Evolutionary conservation across 2,888 invertebrate genomes (phyloP), one percentile per base, ranked within the genome.

Genomic region (Drosophila siamana): DNA sequence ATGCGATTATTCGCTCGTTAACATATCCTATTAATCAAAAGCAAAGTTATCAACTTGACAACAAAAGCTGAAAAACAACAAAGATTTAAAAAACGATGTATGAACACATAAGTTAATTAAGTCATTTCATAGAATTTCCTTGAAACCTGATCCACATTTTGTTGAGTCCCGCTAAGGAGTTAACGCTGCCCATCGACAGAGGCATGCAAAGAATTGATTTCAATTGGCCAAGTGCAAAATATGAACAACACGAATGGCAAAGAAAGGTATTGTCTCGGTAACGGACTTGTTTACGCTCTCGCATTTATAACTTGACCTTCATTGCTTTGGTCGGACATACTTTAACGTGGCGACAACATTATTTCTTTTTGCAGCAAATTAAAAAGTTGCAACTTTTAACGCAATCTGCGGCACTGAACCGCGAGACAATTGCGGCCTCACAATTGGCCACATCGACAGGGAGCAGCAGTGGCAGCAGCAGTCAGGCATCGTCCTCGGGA

Each of bases 361-460:
- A 16, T 43, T 24, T 40, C n/a, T 24, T 19, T 62, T 54, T 69
- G 54, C 90, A 92, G 92, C 92, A 92, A 92, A 91, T 92, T 78
- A 91, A 92, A 86, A 92, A 92, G 84, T 88, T 92, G 70, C 92
- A 92, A 83, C 88, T 90, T 69, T 87, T 92, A 73, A 91, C 92
- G 72, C 92, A 92, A 89, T 91, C 91, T 74, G 92, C 92, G 56
- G 91, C 92, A 41, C 77, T 92, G 69, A 92, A 92, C 84, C 91
- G 92, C 68, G 92, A 92, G 90, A 91, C 91, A 74, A 91, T 91
- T 80, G 91, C 92, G 78, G 90, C 92, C 72, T 92, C 92, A 70
- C 91, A 91, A 90, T 90, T 92, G 89, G 92, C 91, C 77, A 91
- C 92, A 83, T 92, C 92, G 80, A 91, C 90, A 47, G 76, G 89